A percentile compares a stretch with the other conserved stretches of the same genome.
Evolutionary conservation across 2,888 invertebrate genomes (phyloP).

Genomic region (Callinectes sapidus): DNA sequence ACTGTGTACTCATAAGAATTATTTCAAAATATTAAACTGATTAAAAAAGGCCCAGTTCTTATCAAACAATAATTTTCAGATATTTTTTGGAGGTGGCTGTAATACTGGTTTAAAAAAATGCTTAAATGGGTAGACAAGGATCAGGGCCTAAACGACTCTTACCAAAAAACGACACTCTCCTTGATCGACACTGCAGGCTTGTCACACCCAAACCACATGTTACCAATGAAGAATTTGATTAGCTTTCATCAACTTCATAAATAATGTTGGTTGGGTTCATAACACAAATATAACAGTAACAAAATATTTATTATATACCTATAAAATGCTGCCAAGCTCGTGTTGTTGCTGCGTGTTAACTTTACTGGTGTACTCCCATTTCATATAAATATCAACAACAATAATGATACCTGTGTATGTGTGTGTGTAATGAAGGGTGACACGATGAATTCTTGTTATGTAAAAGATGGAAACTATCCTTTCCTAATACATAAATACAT

Average conservation of each 20-base stretch:
- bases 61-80: too few species aligned
- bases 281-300: constrained; percentile 54
- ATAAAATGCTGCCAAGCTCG: constrained; percentile 62
- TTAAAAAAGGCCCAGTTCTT: too few species aligned
- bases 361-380: constrained; percentile 32
- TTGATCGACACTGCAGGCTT: background rate
- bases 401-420: constrained; percentile 15
- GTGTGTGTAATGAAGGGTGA: background rate
- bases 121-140: too few species aligned
- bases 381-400: constrained; percentile 18
- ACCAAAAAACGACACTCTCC: too few species aligned
- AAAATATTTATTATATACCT: constrained; percentile 64
- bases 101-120: too few species aligned
- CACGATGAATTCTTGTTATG: background rate
- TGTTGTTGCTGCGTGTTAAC: constrained; percentile 38
- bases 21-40: too few species aligned
- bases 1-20: too few species aligned
- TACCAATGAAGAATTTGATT: background rate
- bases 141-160: too few species aligned
- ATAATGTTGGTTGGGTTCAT: background rate
- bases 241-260: background rate
- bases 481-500: background rate
- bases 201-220: background rate
- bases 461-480: background rate
- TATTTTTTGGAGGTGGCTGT: too few species aligned